These are phyloP conservation scores for Polyodon spathula DNA, from an alignment of 2,113 vertebrate genomes.

Conservation along the genomic window DNA sequence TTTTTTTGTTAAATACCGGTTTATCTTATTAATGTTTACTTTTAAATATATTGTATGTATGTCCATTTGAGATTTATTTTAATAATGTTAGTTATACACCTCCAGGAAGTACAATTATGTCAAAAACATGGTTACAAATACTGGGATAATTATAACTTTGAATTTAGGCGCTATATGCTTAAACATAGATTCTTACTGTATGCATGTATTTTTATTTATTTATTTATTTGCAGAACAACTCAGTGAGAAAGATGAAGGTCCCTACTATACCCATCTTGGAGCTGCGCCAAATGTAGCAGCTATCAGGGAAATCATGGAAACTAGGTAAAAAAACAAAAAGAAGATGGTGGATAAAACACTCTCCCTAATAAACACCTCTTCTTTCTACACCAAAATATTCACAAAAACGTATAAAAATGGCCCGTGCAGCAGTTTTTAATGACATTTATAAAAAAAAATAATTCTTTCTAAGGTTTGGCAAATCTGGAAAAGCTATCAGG, in stretches of 20 bases:
- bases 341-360: too few relatives aligned
- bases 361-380: too few relatives aligned
- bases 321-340: slow-evolving; percentile 61
- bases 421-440: too few relatives aligned
- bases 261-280: slow-evolving; percentile 96
- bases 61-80: too few relatives aligned
- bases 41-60: too few relatives aligned
- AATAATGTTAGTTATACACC: too few relatives aligned
- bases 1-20: too few relatives aligned
- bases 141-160: slow-evolving; percentile 12
- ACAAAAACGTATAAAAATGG: too few relatives aligned
- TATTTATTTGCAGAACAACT: slow-evolving; percentile 95
- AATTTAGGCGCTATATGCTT: neutral
- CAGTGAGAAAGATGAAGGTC: slow-evolving; percentile 96
- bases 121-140: slow-evolving; percentile 8
- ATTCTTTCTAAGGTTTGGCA: slow-evolving; percentile 69
- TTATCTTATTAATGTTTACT: too few relatives aligned
- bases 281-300: slow-evolving; percentile 82
- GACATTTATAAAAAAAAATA: slow-evolving; percentile 10
- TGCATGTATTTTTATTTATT: slow-evolving; percentile 48
- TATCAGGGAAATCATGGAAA: slow-evolving; percentile 89
- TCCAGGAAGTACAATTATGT: neutral
- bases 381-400: too few relatives aligned
- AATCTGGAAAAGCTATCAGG: slow-evolving; percentile 81
- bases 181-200: neutral